Evolutionary conservation across 2,797 vertebrate genomes (phyloP).

Genomic region (Pelobates cultripes): DNA sequence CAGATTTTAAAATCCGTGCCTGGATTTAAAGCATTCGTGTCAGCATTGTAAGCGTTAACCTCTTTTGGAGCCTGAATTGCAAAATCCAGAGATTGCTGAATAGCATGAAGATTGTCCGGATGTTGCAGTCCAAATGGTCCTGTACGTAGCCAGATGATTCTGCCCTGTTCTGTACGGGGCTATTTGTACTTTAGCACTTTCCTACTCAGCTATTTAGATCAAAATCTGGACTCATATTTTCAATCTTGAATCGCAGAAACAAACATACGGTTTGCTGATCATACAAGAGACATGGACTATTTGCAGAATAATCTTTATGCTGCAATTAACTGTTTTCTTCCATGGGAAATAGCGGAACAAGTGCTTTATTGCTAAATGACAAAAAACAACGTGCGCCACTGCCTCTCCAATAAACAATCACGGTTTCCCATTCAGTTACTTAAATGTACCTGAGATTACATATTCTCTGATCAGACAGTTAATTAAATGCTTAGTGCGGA

Average conservation of each 20-base stretch:
- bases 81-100: no score
- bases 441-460: background rate
- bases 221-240: no score
- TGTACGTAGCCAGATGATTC: no score
- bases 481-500: constrained; percentile 13
- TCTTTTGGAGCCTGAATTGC: no score
- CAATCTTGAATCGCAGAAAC: background rate
- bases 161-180: no score
- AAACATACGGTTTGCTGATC: background rate
- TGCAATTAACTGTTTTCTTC: background rate
- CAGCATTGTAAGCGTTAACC: no score
- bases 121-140: no score
- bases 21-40: no score
- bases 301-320: background rate
- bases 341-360: background rate
- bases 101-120: no score
- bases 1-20: no score
- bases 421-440: background rate
- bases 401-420: background rate
- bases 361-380: background rate
- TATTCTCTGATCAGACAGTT: constrained; percentile 11
- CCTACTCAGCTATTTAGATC: no score
- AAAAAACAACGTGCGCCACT: background rate
- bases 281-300: background rate
- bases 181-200: no score